These are phyloP conservation scores for Gymnoscelis rufifasciata DNA, from an alignment of 2,888 invertebrate species.

Conservation along the genomic window DNA sequence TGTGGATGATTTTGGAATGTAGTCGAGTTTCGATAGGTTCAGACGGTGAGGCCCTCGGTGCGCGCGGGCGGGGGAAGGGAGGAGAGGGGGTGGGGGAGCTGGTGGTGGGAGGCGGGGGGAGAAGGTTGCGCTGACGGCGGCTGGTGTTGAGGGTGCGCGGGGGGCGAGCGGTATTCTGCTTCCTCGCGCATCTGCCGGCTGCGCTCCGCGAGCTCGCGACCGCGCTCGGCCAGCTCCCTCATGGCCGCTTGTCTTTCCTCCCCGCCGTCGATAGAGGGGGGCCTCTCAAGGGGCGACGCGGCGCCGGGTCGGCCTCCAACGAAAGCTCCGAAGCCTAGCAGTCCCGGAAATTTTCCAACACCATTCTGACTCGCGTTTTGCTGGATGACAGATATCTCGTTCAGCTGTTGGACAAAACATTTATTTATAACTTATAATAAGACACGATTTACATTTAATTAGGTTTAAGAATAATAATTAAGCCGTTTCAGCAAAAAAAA, in stretches of 20 bases:
- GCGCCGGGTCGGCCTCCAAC: conserved; percentile 77
- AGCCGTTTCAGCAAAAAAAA: no score
- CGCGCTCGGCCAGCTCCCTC: conserved; percentile 77
- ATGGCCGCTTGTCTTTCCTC: conserved; percentile 69
- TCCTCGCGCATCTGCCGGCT: conserved; percentile 75
- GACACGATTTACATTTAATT: no score
- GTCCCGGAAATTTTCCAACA: conserved; percentile 85
- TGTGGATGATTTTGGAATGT: conserved; percentile 51
- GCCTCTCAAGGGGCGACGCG: conserved; percentile 72
- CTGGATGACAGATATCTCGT: conserved; percentile 89
- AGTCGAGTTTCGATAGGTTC: conserved; percentile 44
- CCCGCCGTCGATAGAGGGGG: conserved; percentile 66
- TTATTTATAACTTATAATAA: not conserved
- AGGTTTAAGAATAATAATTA: no score
- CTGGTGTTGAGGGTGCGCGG: conserved; percentile 57
- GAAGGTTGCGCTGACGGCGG: conserved; percentile 73
- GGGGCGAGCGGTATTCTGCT: conserved; percentile 67
- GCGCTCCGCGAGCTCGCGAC: conserved; percentile 73
- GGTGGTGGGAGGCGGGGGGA: conserved; percentile 72
- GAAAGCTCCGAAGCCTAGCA: conserved; percentile 88
- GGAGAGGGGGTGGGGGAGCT: conserved; percentile 72
- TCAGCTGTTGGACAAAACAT: conserved; percentile 76
- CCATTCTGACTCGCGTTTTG: conserved; percentile 85
- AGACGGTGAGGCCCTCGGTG: conserved; percentile 87
- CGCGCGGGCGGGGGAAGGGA: conserved; percentile 81